phyloP scores from a whole-genome alignment of 2,113 vertebrate species.

The Clarias batrachus region DNA sequence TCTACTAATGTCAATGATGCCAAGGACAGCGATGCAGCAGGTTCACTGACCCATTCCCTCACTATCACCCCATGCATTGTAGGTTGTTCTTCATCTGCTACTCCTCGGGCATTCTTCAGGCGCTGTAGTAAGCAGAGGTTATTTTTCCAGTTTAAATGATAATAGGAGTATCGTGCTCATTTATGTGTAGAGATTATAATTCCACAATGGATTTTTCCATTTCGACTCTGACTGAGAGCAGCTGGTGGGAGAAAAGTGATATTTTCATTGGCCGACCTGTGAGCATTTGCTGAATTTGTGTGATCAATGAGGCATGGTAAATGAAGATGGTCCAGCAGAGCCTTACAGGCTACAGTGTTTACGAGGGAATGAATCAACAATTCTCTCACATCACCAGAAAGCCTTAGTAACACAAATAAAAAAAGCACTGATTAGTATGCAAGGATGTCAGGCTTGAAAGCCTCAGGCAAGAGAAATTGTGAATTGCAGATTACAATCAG shows the following conservation, averaged over 20 bases:
- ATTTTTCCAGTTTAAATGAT: conserved; percentile 41
- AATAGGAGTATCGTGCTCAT: conserved; percentile 7
- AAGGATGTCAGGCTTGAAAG: conserved; percentile 28
- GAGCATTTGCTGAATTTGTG: conserved; percentile 35
- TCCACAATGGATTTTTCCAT: conserved; percentile 34
- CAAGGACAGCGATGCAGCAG: conserved; percentile 62
- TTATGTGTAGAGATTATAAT: conserved; percentile 43
- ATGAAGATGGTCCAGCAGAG: conserved; percentile 42
- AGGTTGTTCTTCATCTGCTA: conserved; percentile 37
- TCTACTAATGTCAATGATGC: conserved; percentile 66
- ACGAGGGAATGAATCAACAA: conserved; percentile 41
- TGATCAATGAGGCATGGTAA: conserved; percentile 47
- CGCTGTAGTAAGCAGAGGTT: conserved; percentile 34
- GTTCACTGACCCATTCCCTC: conserved; percentile 54
- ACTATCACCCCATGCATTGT: conserved; percentile 49
- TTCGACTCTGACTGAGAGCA: conserved; percentile 33
- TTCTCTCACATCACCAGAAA: conserved; percentile 50
- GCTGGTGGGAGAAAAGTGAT: conserved; percentile 25
- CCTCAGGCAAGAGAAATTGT: conserved; percentile 49
- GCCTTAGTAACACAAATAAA: conserved; percentile 40
- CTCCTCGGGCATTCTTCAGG: conserved; percentile 35
- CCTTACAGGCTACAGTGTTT: conserved; percentile 42
- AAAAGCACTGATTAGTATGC: conserved; percentile 50
- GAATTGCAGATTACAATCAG: conserved; percentile 55
- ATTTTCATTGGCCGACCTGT: conserved; percentile 34